Evolutionary conservation across 2,113 vertebrate species (phyloP).

Genomic region (Noctilio leporinus): DNA sequence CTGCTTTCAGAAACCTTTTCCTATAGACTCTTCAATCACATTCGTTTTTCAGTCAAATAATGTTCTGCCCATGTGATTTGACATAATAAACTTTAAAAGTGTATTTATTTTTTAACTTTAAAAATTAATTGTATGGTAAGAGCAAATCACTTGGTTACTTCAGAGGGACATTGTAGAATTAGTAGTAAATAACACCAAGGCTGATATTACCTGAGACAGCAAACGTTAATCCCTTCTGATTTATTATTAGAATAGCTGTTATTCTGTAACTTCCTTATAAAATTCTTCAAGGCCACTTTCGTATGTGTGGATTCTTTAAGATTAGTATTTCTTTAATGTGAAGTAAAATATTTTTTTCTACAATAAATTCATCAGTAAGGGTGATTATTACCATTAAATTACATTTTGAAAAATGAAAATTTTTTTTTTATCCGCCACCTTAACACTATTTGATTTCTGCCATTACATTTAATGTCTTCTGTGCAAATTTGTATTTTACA

Average conservation of each 20-base stretch:
- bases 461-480: not conserved
- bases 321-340: slow-evolving; percentile 15
- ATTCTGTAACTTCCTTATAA: not conserved
- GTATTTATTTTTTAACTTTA: not conserved
- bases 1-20: not conserved
- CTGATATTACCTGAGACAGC: not conserved
- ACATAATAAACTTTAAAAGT: slow-evolving; percentile 2
- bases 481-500: not conserved
- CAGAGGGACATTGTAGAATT: not conserved
- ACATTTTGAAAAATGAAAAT: slow-evolving; percentile 21
- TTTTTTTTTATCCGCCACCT: not conserved
- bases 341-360: not conserved
- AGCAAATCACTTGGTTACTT: not conserved
- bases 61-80: not conserved
- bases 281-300: not conserved
- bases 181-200: not conserved
- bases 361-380: not conserved
- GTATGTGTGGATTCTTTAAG: not conserved
- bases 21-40: not conserved
- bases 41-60: not conserved
- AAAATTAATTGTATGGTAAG: not conserved
- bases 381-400: not conserved
- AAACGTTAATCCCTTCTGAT: not conserved
- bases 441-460: slow-evolving; percentile 22
- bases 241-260: slow-evolving; percentile 3